A percentile compares a stretch with the other conserved stretches of the same genome.
These are phyloP conservation scores for Oligia fasciuncula DNA, from an alignment of 2,888 invertebrate genomes.

Conservation along the genomic window DNA sequence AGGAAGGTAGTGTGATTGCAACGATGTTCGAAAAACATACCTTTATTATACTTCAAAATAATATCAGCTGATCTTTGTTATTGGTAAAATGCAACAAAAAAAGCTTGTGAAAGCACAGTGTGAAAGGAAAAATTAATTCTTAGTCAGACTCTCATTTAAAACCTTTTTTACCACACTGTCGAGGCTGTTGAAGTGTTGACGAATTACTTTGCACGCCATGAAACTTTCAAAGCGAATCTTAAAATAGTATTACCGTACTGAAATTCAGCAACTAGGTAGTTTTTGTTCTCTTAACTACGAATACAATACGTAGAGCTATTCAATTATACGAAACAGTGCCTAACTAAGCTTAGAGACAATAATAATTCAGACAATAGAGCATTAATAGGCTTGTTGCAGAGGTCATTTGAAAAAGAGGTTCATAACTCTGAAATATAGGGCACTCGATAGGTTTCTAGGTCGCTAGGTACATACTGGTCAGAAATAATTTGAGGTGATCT, in stretches of 20 bases:
- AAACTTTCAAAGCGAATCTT: constrained; percentile 12
- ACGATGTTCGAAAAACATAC: no score
- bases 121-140: not conserved
- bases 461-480: not conserved
- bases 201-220: constrained; percentile 7
- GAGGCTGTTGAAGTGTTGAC: constrained; percentile 20
- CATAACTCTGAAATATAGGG: constrained; percentile 45
- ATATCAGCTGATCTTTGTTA: not conserved
- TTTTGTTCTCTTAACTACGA: constrained; percentile 32
- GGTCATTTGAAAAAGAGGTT: constrained; percentile 63
- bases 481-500: not conserved
- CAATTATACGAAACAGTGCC: constrained; percentile 29
- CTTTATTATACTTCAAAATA: not conserved
- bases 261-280: constrained; percentile 3
- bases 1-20: no score
- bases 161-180: not conserved
- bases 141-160: not conserved
- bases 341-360: constrained; percentile 32
- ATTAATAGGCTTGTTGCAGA: constrained; percentile 38
- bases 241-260: not conserved
- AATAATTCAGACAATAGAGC: constrained; percentile 42
- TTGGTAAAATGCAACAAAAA: not conserved
- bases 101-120: not conserved
- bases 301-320: constrained; percentile 31
- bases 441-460: not conserved